A percentile compares a stretch with the other conserved stretches of the same genome.
Evolutionary conservation across 2,113 vertebrate genomes (phyloP).

Genomic region (Chloroceryle aenea): DNA sequence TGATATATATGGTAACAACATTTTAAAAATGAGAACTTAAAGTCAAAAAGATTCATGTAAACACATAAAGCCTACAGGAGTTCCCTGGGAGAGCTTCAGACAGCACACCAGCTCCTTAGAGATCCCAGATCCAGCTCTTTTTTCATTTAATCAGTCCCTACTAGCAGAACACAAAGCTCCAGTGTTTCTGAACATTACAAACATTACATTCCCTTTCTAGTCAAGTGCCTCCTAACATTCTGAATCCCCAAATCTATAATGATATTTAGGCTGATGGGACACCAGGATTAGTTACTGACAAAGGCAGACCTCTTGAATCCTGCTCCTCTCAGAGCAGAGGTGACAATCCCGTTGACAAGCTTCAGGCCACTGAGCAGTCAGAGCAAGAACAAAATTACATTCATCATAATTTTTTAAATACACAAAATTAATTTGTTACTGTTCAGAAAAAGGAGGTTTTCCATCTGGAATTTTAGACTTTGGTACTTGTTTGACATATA

Average conservation of each 20-base stretch:
- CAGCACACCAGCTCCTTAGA: not conserved
- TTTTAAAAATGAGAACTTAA: not conserved
- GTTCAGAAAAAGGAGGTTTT: not conserved
- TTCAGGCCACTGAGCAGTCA: not conserved
- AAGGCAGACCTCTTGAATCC: not conserved
- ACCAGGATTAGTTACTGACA: not conserved
- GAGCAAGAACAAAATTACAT: not conserved
- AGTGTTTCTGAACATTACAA: not conserved
- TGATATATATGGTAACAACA: accelerated
- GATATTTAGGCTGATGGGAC: not conserved
- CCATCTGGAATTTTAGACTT: not conserved
- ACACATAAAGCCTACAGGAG: not conserved
- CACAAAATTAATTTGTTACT: not conserved
- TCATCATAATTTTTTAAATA: not conserved
- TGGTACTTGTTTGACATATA: not conserved
- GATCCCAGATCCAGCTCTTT: not conserved
- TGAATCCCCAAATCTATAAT: not conserved
- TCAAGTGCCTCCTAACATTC: not conserved
- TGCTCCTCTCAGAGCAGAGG: not conserved
- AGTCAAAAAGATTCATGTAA: not conserved
- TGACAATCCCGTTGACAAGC: not conserved
- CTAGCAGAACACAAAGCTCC: not conserved
- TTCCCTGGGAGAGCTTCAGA: not conserved
- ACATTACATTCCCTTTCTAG: not conserved
- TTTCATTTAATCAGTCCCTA: not conserved